Evolutionary conservation across 2,888 invertebrate genomes (phyloP).

Genomic region (Calameuta idolon): DNA sequence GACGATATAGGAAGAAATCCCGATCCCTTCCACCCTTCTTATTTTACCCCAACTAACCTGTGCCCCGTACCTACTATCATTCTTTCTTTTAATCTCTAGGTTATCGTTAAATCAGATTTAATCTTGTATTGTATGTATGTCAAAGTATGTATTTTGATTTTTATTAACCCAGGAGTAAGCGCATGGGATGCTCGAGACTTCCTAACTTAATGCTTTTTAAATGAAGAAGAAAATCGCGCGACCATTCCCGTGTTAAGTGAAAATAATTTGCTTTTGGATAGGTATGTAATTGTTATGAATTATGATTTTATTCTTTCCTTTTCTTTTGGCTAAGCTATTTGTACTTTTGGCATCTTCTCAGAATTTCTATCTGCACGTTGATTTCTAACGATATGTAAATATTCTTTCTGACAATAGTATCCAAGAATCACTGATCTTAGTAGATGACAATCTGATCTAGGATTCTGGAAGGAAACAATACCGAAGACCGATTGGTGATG

Average conservation of each 20-base stretch:
- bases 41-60: constrained; percentile 12
- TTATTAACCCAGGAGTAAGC: not conserved
- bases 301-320: not conserved
- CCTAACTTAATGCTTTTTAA: no score
- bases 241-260: not conserved
- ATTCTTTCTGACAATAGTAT: not conserved
- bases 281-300: not conserved
- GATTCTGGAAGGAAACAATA: constrained; percentile 47
- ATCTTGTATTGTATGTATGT: not conserved
- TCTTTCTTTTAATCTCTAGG: not conserved
- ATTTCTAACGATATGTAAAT: not conserved
- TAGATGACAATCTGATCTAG: constrained; percentile 23
- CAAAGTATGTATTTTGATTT: not conserved
- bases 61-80: not conserved
- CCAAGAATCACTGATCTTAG: not conserved
- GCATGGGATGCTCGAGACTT: no score
- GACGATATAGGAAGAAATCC: constrained; percentile 25
- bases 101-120: not conserved
- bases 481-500: constrained; percentile 21
- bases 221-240: no score
- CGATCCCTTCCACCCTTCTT: constrained; percentile 14
- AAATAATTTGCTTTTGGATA: not conserved
- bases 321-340: not conserved
- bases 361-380: not conserved
- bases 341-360: not conserved